These are phyloP conservation scores for Atrina japonica DNA, from an alignment of 2,888 invertebrate species.

Conservation along the genomic window DNA sequence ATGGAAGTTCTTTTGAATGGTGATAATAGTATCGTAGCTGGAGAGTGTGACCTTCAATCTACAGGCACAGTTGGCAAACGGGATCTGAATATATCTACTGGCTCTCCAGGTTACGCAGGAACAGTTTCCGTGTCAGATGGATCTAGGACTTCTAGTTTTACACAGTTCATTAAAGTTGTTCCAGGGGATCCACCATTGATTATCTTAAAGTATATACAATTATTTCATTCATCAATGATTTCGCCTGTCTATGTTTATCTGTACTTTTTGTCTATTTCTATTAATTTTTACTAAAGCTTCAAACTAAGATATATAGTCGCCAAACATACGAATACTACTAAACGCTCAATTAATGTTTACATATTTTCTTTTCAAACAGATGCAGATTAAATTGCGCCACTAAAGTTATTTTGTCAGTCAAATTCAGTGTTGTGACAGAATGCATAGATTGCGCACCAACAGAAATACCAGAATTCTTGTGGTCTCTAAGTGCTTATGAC, in stretches of 20 bases:
- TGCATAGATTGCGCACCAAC: slow-evolving; percentile 25
- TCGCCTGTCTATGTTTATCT: not conserved
- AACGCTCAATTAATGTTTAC: too few relatives aligned
- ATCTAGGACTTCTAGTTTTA: slow-evolving; percentile 30
- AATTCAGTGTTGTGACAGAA: slow-evolving; percentile 3
- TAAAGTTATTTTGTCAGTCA: slow-evolving; percentile 19
- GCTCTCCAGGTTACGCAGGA: slow-evolving; percentile 38
- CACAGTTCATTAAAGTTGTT: slow-evolving; percentile 41
- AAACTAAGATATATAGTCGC: too few relatives aligned
- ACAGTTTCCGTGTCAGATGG: slow-evolving; percentile 40
- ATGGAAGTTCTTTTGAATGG: too few relatives aligned
- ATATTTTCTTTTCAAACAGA: slow-evolving; percentile 8
- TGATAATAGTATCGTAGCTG: not conserved
- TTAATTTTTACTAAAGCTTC: too few relatives aligned
- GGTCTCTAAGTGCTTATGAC: slow-evolving; percentile 6
- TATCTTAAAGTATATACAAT: slow-evolving; percentile 23
- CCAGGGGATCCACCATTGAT: slow-evolving; percentile 32
- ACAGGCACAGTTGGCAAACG: slow-evolving; percentile 26
- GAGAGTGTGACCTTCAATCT: slow-evolving; percentile 12
- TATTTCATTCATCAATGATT: too few relatives aligned
- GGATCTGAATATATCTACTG: slow-evolving; percentile 20
- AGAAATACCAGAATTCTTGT: slow-evolving; percentile 14
- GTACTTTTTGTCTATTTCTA: not conserved
- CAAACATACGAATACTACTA: too few relatives aligned
- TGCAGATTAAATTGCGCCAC: slow-evolving; percentile 32